Evolutionary conservation across 2,888 invertebrate genomes (phyloP).

Genomic region (Nomada ruficornis): DNA sequence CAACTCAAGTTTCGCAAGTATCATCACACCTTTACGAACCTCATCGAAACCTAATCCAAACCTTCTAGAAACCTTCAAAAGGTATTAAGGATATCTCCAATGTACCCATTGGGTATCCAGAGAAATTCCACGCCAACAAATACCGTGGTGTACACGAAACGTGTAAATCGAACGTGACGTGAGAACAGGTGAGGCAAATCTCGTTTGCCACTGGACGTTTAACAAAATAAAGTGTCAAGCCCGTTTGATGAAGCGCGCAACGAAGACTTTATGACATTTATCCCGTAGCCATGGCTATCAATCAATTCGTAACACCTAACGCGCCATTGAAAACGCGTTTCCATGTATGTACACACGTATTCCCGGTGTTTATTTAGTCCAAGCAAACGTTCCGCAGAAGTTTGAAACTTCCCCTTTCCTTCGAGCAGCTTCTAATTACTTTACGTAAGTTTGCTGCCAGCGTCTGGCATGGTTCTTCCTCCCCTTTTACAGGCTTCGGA

Average conservation of each 20-base stretch:
- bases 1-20: no score
- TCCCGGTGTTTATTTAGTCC: neutral
- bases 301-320: neutral
- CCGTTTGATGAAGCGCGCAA: neutral
- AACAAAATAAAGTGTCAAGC: constrained; percentile 28
- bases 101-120: neutral
- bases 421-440: constrained; percentile 32
- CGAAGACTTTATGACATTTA: neutral
- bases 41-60: no score
- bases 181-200: constrained; percentile 8
- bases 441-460: constrained; percentile 13
- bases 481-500: neutral
- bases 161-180: constrained; percentile 18
- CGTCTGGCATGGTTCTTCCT: neutral
- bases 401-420: constrained; percentile 8
- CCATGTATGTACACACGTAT: neutral
- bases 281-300: neutral
- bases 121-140: neutral
- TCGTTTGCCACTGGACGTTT: constrained; percentile 16
- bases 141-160: neutral
- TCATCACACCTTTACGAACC: no score
- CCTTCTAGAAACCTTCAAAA: neutral
- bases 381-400: neutral
- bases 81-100: neutral
- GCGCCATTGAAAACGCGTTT: neutral